These are phyloP conservation scores for Ptychobarbus kaznakovi DNA, from an alignment of 2,797 vertebrate species.

Conservation along the genomic window DNA sequence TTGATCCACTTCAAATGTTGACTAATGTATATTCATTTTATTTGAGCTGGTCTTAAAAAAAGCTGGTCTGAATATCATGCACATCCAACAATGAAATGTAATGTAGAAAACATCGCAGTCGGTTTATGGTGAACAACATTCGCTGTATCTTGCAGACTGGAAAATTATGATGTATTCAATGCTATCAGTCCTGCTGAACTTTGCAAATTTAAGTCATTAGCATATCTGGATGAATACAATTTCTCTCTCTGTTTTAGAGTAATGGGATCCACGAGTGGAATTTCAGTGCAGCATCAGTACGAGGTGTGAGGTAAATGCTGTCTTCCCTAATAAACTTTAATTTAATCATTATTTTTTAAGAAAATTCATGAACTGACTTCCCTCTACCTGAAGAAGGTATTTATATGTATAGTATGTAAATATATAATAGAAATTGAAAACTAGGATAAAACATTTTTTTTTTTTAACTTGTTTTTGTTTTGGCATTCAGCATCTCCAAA, in stretches of 20 bases:
- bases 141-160: not conserved
- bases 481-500: constrained; percentile 90
- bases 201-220: not conserved
- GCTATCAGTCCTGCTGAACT: not conserved
- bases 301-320: constrained; percentile 84
- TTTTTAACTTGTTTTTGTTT: not conserved
- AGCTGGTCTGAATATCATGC: not conserved
- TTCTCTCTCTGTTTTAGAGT: constrained; percentile 70
- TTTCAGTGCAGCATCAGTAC: constrained; percentile 89
- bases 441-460: not conserved
- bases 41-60: not conserved
- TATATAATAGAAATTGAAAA: not conserved
- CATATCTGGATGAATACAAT: not conserved
- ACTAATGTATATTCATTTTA: not conserved
- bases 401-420: not conserved
- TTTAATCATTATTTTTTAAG: not conserved
- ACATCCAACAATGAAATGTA: not conserved
- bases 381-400: not conserved
- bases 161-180: not conserved
- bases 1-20: not conserved
- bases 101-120: not conserved
- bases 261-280: constrained; percentile 98
- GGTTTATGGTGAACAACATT: not conserved
- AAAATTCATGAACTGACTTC: not conserved
- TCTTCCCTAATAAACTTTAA: not conserved